phyloP scores from a whole-genome alignment of 2,888 invertebrate species.

The Chesias legatella region DNA sequence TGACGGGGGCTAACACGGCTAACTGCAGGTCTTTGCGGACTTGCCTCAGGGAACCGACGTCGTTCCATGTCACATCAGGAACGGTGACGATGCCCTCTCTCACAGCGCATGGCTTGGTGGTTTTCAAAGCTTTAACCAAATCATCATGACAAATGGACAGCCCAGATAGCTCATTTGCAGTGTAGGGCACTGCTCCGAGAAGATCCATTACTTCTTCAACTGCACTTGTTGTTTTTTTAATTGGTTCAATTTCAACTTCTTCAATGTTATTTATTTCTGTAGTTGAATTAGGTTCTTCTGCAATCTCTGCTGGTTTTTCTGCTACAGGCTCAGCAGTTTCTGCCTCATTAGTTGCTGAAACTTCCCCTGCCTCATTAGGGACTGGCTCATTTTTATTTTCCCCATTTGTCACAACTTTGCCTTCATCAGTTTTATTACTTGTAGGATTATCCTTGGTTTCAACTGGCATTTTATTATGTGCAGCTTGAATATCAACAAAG shows the following conservation, averaged over 20 bases:
- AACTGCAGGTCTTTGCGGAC: slow-evolving; percentile 94
- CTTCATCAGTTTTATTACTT: slow-evolving; percentile 36
- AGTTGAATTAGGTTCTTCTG: slow-evolving; percentile 21
- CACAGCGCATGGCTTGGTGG: slow-evolving; percentile 95
- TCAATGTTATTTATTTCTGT: slow-evolving; percentile 36
- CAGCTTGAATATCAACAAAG: slow-evolving; percentile 56
- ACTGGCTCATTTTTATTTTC: slow-evolving; percentile 38
- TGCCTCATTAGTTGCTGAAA: slow-evolving; percentile 34
- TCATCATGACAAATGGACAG: slow-evolving; percentile 87
- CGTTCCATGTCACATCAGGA: slow-evolving; percentile 98
- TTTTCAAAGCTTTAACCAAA: slow-evolving; percentile 87
- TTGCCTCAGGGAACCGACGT: slow-evolving; percentile 94
- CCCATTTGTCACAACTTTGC: slow-evolving; percentile 57
- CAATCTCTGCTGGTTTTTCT: slow-evolving; percentile 36
- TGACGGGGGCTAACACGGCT: slow-evolving; percentile 95
- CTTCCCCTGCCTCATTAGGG: slow-evolving; percentile 34
- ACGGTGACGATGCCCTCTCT: slow-evolving; percentile 98
- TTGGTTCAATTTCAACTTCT: slow-evolving; percentile 23
- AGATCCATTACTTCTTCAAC: slow-evolving; percentile 81
- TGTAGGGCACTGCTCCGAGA: slow-evolving; percentile 84
- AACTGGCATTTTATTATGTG: slow-evolving; percentile 33
- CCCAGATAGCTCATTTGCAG: slow-evolving; percentile 81
- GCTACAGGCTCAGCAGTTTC: slow-evolving; percentile 29
- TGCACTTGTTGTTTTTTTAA: slow-evolving; percentile 40
- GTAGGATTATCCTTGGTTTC: slow-evolving; percentile 23